Base-by-base conservation (phyloP, 2,113 vertebrate species). In the Tetraodon nigroviridis region DNA sequence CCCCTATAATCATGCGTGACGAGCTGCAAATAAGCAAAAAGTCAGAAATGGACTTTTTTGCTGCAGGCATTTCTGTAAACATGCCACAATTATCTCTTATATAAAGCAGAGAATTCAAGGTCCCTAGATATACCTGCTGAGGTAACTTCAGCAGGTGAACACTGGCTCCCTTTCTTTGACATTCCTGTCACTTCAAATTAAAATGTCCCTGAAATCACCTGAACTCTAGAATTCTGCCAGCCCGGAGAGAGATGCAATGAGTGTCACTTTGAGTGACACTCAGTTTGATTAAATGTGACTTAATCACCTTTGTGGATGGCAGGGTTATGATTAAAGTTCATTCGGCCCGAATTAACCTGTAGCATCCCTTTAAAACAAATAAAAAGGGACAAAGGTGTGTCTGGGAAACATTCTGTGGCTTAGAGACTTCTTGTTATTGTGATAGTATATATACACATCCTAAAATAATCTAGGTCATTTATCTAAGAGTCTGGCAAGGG, bases 301-400 rank as follows among this genome's bases (percentile, higher is more conserved):
- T 65, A 44, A 74, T 73, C 58, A 69, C 57, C 78, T 85, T 77
- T 87, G 75, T 81, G 79, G 77, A 82, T 73, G 70, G 64, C 75
- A 79, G 82, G 76, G 5, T 29, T 20, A 72, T 58, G 52, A 37
- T 37, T 37, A 37, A 37, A 37, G 32, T 37, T 37, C 32, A 37
- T 12, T 37, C 32, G 12, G 32, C 32, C 67, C 61, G 32, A 69
- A 64, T 32, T 61, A 60, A 80, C 66, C 64, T 59, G 55, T 22
- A 55, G 51, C 22, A 32, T 2, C 44, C 44, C 2, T 46, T n/a
- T n/a, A 17, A 46, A 46, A 46, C 15, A 16, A 46, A 46, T 4
- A 46, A 46, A 62, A 72, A 12, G 63, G 10, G 51, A 10, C 55
- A 45, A 21, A 19, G 27, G 13, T 50, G 15, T 22, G 42, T 21